phyloP scores from a whole-genome alignment of 2,113 vertebrate species.

The Larimichthys crocea region DNA sequence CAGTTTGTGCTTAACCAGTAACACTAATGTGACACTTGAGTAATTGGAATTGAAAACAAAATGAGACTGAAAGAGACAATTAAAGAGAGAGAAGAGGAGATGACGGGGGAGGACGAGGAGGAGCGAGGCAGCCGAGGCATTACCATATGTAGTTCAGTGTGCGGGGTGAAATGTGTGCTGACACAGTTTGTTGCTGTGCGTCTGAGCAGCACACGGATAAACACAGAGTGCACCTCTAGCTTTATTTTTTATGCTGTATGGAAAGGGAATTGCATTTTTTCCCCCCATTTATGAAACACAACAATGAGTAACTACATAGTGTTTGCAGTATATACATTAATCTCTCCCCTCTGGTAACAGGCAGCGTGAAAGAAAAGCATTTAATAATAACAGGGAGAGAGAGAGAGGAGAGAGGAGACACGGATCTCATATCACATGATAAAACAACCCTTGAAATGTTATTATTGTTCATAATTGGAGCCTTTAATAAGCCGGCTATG shows the following conservation, averaged over 20 bases:
- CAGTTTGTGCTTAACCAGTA: constrained; percentile 48
- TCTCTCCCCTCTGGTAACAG: constrained; percentile 21
- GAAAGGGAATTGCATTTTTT: background rate
- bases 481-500: constrained; percentile 45
- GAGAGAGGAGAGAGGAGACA: background rate
- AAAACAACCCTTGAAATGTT: constrained; percentile 25
- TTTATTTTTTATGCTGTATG: constrained; percentile 17
- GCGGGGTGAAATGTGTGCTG: constrained; percentile 37
- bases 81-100: constrained; percentile 19
- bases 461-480: constrained; percentile 49
- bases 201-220: constrained; percentile 37
- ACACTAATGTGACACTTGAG: constrained; percentile 52
- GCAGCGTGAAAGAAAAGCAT: background rate
- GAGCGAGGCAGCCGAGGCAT: constrained; percentile 14
- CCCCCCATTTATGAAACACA: constrained; percentile 7
- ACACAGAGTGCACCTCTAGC: constrained; percentile 37
- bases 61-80: constrained; percentile 50
- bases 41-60: constrained; percentile 62
- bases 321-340: constrained; percentile 7
- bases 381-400: background rate
- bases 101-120: constrained; percentile 3
- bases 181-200: constrained; percentile 59
- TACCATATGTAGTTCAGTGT: constrained; percentile 46
- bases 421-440: constrained; percentile 3
- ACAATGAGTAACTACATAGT: constrained; percentile 6